Evolutionary conservation across 2,113 vertebrate genomes (phyloP).

Genomic region (Muntiacus reevesi): DNA sequence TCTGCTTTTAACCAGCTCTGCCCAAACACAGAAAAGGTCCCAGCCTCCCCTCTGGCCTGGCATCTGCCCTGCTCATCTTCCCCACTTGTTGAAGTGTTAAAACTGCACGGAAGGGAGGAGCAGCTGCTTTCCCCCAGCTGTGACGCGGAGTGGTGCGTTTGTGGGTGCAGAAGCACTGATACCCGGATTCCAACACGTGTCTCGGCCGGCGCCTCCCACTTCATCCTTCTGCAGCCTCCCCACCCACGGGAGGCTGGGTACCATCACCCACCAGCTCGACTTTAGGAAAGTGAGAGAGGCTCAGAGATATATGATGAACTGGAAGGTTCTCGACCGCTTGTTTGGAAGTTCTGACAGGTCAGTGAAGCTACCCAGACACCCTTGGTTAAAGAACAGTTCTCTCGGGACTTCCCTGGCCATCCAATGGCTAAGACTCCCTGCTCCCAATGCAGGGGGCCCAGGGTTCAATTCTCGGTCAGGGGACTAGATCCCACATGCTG

Average conservation of each 20-base stretch:
- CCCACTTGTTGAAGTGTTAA: neutral
- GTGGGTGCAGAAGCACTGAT: fast-evolving
- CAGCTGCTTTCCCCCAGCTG: neutral
- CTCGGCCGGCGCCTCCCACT: fast-evolving
- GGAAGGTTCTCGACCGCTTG: neutral
- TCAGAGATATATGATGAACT: neutral
- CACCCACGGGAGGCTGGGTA: fast-evolving
- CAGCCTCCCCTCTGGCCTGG: neutral
- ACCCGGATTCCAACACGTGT: no score
- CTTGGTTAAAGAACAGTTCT: neutral
- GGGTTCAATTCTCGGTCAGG: neutral
- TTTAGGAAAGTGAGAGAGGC: neutral
- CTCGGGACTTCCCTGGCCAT: neutral
- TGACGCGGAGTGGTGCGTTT: fast-evolving
- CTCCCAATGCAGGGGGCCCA: neutral
- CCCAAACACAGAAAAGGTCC: neutral
- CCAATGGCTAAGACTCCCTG: neutral
- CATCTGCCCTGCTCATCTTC: neutral
- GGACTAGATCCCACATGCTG: neutral
- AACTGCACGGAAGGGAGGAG: fast-evolving
- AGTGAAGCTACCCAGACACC: neutral
- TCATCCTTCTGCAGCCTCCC: fast-evolving
- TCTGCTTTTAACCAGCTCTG: neutral
- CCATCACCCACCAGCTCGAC: neutral
- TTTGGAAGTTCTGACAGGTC: neutral